phyloP scores from a whole-genome alignment of 2,888 invertebrate species.

The Apotomis betuletana region DNA sequence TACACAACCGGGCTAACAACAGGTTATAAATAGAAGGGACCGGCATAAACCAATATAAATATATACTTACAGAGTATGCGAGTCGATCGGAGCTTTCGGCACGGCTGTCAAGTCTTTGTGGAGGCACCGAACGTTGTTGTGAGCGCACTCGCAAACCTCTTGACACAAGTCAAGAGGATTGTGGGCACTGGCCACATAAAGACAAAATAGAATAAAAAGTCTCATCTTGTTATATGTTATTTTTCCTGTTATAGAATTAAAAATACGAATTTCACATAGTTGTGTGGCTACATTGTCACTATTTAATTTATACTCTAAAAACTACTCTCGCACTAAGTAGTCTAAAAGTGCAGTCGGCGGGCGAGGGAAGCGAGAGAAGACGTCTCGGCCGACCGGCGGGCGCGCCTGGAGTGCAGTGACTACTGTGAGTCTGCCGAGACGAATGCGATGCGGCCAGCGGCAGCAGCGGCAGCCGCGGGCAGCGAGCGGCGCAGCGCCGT shows the following conservation, averaged over 20 bases:
- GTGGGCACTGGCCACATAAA: too few species aligned
- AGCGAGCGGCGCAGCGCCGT: not conserved
- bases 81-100: conserved; percentile 62
- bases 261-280: too few species aligned
- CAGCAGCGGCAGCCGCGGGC: conserved; percentile 8
- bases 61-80: conserved; percentile 72
- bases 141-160: conserved; percentile 64
- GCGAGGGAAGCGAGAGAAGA: conserved; percentile 5
- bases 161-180: too few species aligned
- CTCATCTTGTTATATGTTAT: conserved; percentile 2
- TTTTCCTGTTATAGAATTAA: too few species aligned
- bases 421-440: not conserved
- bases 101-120: conserved; percentile 63
- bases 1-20: conserved; percentile 51
- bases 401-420: conserved; percentile 31
- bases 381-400: conserved; percentile 35
- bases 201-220: conserved; percentile 47
- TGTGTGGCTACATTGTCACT: too few species aligned
- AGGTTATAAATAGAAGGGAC: conserved; percentile 50
- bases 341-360: not conserved
- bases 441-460: conserved; percentile 5
- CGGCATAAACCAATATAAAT: conserved; percentile 44
- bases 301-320: too few species aligned
- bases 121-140: conserved; percentile 65
- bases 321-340: too few species aligned